Base-by-base conservation (phyloP, 2,888 invertebrate genomes). In the Agrochola macilenta region DNA sequence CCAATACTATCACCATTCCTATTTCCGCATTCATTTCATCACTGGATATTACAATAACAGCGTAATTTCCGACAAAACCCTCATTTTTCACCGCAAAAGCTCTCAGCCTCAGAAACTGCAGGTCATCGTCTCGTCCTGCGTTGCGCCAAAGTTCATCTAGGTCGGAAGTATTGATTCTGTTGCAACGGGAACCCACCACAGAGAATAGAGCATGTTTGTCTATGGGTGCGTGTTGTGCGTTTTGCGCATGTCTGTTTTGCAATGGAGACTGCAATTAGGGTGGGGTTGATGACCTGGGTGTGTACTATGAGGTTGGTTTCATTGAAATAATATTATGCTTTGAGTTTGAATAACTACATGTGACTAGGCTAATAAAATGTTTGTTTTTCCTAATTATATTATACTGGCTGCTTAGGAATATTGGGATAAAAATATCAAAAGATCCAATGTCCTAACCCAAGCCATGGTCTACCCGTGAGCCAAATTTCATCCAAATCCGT, bases 211-310 rank as follows among this genome's bases (percentile, higher is more conserved):
- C 23, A 30, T 43, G 35, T 46, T 39, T 60, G 52, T 76, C 26
- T 39, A 46, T 69, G 26, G 23, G 11, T 30, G 79, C 9, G 26
- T 46, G 46, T 14, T 17, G 17, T 79, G 79, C 71, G 65, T 79
- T 57, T 66, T 61, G 80, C 83, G 83, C 83, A 79, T 82, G 83
- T 83, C 80, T 30, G 64, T 63, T 54, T 39, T 60, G 60, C 60
- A 60, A 57, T 68, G n/a, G 39, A 57, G 39, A 35, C 54, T 80
- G 64, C 65, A 66, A 54, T 80, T 39, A 52, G 5, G 23, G n/a
- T 23, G 61, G n/a, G 76, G 57, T n/a, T 54, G 23, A 65, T 78
- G 79, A 83, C 83, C 79, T 65, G 69, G 30, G 52, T 14, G 23
- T 74, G 30, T 17, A 26, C 14, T 58, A 26, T 2, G 26, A 43